Conservation (phyloP, 1,140 invertebrate species). For the Drosophila santomea region DNA sequence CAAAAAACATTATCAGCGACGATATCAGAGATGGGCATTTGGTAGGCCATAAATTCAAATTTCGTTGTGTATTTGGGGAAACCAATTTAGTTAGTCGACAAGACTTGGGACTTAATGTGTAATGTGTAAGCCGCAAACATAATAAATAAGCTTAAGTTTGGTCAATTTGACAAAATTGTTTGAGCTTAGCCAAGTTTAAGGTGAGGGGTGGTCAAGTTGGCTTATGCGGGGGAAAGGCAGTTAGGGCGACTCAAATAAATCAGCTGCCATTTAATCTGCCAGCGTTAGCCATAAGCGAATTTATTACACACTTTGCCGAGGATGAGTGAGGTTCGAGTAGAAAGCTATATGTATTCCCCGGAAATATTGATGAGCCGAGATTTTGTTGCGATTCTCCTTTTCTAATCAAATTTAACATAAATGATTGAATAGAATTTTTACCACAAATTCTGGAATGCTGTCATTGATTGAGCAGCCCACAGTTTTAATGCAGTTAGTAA, state of each 20-base stretch:
- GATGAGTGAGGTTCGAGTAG: constrained; percentile 17
- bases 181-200: constrained; percentile 62
- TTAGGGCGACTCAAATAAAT: constrained; percentile 61
- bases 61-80: constrained; percentile 56
- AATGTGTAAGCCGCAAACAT: constrained; percentile 77
- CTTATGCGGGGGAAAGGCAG: neutral
- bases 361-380: constrained; percentile 66
- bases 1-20: constrained; percentile 26
- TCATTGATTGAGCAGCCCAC: constrained; percentile 72
- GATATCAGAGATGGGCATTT: constrained; percentile 29
- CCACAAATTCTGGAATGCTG: constrained; percentile 62
- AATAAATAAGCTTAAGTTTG: constrained; percentile 83
- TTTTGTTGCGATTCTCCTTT: constrained; percentile 37
- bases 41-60: constrained; percentile 73
- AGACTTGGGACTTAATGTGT: constrained; percentile 70
- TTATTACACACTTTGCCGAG: constrained; percentile 56
- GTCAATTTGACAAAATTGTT: constrained; percentile 83
- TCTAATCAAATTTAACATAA: constrained; percentile 82
- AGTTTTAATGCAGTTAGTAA: constrained; percentile 34
- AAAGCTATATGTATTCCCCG: constrained; percentile 15
- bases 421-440: constrained; percentile 81
- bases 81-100: constrained; percentile 58
- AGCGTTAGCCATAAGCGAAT: constrained; percentile 76
- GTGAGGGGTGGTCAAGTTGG: neutral
- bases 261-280: constrained; percentile 78